phyloP scores from a whole-genome alignment of 2,113 vertebrate genomes.

The Oryzias celebensis region DNA sequence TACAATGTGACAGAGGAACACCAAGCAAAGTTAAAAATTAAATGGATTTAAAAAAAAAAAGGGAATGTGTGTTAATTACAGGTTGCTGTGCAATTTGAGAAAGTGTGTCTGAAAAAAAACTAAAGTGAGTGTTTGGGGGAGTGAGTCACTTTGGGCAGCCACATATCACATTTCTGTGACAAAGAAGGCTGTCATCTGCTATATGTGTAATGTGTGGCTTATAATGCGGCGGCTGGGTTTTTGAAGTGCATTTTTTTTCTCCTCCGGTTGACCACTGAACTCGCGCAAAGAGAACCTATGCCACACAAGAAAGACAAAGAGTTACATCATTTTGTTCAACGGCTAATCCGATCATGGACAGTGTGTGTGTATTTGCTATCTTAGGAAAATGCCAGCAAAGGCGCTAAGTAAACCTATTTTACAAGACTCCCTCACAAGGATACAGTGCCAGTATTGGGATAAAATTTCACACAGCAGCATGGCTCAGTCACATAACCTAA shows the following conservation, averaged over 20 bases:
- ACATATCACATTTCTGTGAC: slow-evolving; percentile 50
- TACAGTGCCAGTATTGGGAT: slow-evolving; percentile 79
- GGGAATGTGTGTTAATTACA: slow-evolving; percentile 54
- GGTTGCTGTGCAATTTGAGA: slow-evolving; percentile 35
- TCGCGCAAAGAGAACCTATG: slow-evolving; percentile 71
- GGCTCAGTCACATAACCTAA: slow-evolving; percentile 80
- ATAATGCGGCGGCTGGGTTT: slow-evolving; percentile 51
- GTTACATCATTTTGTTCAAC: slow-evolving; percentile 82
- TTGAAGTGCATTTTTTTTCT: slow-evolving; percentile 58
- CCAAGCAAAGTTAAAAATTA: slow-evolving; percentile 61
- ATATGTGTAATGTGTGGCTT: slow-evolving; percentile 57
- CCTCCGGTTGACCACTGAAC: slow-evolving; percentile 71
- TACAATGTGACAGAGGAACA: slow-evolving; percentile 50
- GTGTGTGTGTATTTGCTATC: slow-evolving; percentile 80
- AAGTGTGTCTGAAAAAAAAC: slow-evolving; percentile 28
- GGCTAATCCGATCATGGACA: slow-evolving; percentile 82
- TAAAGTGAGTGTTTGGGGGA: slow-evolving; percentile 27
- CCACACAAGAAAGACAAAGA: slow-evolving; percentile 81
- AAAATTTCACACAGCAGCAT: slow-evolving; percentile 80
- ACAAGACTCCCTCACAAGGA: slow-evolving; percentile 81
- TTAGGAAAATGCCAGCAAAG: slow-evolving; percentile 80
- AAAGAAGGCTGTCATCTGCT: slow-evolving; percentile 61
- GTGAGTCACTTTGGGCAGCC: slow-evolving; percentile 40
- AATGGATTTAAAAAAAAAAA: slow-evolving; percentile 65
- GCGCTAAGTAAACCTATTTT: slow-evolving; percentile 83